Evolutionary conservation across 2,888 invertebrate genomes (phyloP), one percentile per base, ranked within the genome.

Genomic region (Pachydiplax longipennis): DNA sequence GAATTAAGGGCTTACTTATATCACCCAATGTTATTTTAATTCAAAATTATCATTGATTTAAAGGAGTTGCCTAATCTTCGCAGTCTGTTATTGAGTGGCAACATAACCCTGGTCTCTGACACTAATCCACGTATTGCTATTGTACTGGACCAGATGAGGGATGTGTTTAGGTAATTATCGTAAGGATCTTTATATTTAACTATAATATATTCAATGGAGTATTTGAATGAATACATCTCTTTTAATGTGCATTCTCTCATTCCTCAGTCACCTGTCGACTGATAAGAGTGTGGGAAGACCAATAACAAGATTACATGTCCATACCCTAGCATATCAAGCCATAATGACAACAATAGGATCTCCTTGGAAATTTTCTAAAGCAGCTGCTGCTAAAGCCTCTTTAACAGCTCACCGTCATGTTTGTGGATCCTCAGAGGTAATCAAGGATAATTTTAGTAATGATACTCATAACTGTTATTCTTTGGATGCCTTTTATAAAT

Each of bases 271-370:
- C 61, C 65, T 87, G 10, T 61, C 61, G 12, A 10, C 61, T 8
- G 61, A n/a, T 61, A 48, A 87, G 10, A 37, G 6, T 35, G 22
- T 31, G 22, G 87, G 87, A 37, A 31, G 87, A n/a, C 87, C 58
- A 61, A 93, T 98, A 31, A 96, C 97, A 0, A 95, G 98, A 91
- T 95, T 98, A 58, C 98, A 98, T 93, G 97, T 98, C 0, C 98
- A 98, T 93, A 98, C 98, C 0, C 94, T 98, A 92, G 98, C 98
- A n/a, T 98, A 97, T 93, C 98, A 98, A 94, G 97, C 97, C 5
- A 96, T 98, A 92, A 93, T 98, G 92, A 96, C 96, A 0, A 96
- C 96, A 0, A 96, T 95, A 92, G 94, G 95, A 81, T 96, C 96
- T 0, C 93, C 95, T 12, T 98, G 98, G 98, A 97, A 96, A 92